Conservation (phyloP, 2,888 invertebrate genomes). For the Orchestes rusci region DNA sequence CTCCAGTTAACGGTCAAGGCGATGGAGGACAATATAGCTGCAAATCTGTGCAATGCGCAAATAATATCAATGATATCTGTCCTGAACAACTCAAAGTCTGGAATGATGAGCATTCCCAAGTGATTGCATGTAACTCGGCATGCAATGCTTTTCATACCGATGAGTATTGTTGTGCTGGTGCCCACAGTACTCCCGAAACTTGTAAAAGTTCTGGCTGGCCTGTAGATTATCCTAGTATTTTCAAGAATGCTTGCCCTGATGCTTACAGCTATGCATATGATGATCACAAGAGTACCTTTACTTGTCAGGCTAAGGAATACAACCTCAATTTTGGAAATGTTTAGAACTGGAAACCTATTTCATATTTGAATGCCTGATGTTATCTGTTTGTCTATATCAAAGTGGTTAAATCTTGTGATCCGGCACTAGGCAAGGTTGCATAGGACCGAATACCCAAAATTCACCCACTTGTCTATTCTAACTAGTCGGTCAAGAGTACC, state of each 20-base stretch:
- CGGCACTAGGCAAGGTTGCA: no score
- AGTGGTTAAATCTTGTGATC: no score
- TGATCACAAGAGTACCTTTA: slow-evolving; percentile 46
- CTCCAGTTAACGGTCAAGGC: slow-evolving; percentile 33
- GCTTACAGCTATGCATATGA: slow-evolving; percentile 51
- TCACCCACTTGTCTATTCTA: no score
- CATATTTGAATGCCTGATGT: no score
- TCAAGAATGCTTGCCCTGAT: slow-evolving; percentile 47
- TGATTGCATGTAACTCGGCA: slow-evolving; percentile 45
- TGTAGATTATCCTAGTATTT: slow-evolving; percentile 40
- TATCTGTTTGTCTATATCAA: no score
- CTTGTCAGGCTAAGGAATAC: slow-evolving; percentile 39
- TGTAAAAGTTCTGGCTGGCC: slow-evolving; percentile 41
- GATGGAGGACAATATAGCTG: slow-evolving; percentile 41
- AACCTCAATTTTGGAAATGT: slow-evolving; percentile 34
- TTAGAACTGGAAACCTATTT: no score
- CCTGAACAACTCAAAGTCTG: slow-evolving; percentile 37
- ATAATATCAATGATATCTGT: slow-evolving; percentile 39
- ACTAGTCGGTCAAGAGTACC: no score
- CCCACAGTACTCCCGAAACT: slow-evolving; percentile 39
- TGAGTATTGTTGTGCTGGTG: slow-evolving; percentile 46
- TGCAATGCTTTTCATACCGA: slow-evolving; percentile 45
- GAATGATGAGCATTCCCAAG: slow-evolving; percentile 30
- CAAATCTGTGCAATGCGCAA: slow-evolving; percentile 36
- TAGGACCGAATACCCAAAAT: no score